Evolutionary conservation across 1,140 invertebrate genomes (phyloP), one percentile per base, ranked within the genome.

Genomic region (Kradibia gibbosae): DNA sequence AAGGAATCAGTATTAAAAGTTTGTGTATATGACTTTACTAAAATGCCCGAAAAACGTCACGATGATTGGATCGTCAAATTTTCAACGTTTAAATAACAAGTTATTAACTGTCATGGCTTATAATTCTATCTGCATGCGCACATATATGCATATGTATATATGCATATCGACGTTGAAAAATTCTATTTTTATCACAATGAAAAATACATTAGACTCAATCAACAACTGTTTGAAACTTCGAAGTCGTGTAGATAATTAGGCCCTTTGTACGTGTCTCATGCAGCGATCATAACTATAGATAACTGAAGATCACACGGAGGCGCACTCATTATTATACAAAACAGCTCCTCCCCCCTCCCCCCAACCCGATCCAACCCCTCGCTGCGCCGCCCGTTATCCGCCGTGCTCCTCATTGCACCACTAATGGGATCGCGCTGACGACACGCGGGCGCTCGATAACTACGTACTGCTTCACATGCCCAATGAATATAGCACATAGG

Each of bases 301-400:
- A 87, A 48, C 39, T 82, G 82, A 73, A 79, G 87, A 89, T 88
- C 85, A 85, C 83, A 86, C 82, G 85, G 84, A n/a, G 73, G n/a
- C 86, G 75, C 81, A 82, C 86, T 89, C 86, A 89, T 89, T 89
- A 89, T 85, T 87, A 89, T 88, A 89, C 88, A 89, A 75, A 34
- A 13, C 65, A 5, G 42, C 5, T 13, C 42, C 42, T 45, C 42
- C 42, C 42, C 13, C 5, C 42, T 13, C 42, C 7, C 42, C 42
- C 42, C 42, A 45, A 22, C 50, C 20, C 50, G 50, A 3, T 53
- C 20, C 20, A 53, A 5, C 50, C 4, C 15, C 5, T 17, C 50
- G 50, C 10, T n/a, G n/a, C 10, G 17, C 70, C 20, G 1, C n/a
- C 28, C 62, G 22, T 28, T 2, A 3, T 36, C 70, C 39, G 15